Conservation (phyloP, 2,888 invertebrate species). For the Ernsta delagoae region DNA sequence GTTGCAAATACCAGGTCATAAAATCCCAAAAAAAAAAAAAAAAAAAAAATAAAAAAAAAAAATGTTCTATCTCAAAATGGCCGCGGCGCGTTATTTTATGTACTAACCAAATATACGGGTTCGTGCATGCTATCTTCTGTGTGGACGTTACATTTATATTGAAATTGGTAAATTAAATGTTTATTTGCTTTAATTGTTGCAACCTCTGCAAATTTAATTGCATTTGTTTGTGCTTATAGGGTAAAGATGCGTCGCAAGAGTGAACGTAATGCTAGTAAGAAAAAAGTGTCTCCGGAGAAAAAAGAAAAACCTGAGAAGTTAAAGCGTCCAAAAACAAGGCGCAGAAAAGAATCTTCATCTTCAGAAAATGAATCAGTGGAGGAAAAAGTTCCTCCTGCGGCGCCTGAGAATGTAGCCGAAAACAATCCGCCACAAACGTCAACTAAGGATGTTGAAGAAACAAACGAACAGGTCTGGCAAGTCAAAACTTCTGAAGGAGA, state of each 20-base stretch:
- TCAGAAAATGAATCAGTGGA: conserved; percentile 80
- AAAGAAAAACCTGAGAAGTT: conserved; percentile 83
- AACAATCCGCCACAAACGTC: conserved; percentile 57
- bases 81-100: conserved; percentile 15
- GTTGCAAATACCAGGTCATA: too few species aligned
- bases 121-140: conserved; percentile 6
- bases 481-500: conserved; percentile 80
- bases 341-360: conserved; percentile 83
- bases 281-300: conserved; percentile 88
- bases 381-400: conserved; percentile 50
- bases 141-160: neutral
- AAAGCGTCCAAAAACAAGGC: conserved; percentile 82
- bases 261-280: conserved; percentile 87
- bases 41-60: too few species aligned
- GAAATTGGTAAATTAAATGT: conserved; percentile 16
- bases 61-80: conserved; percentile 35
- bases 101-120: conserved; percentile 13
- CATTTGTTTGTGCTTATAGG: conserved; percentile 41
- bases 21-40: too few species aligned
- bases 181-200: conserved; percentile 40
- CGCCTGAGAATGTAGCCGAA: conserved; percentile 44
- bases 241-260: conserved; percentile 90
- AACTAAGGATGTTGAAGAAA: conserved; percentile 69
- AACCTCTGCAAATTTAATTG: neutral
- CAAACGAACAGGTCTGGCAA: conserved; percentile 80